phyloP scores from a whole-genome alignment of 2,888 invertebrate genomes.

The Margaritifera margaritifera region DNA sequence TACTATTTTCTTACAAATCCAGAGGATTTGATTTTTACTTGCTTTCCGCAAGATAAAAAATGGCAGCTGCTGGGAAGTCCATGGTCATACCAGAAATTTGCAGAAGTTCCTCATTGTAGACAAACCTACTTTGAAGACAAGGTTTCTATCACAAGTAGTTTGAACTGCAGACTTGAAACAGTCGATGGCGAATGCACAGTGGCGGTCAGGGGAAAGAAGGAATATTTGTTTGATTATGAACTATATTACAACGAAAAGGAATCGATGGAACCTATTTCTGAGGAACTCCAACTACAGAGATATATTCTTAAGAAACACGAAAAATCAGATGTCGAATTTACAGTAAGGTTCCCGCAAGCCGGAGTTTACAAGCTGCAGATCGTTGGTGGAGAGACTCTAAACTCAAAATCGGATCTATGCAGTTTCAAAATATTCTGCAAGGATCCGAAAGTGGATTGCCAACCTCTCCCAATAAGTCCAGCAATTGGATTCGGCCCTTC shows the following conservation, averaged over 20 bases:
- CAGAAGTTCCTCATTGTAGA: constrained; percentile 24
- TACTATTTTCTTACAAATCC: constrained; percentile 36
- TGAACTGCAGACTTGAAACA: constrained; percentile 14
- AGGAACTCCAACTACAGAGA: constrained; percentile 33
- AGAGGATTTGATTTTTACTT: constrained; percentile 22
- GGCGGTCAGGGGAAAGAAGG: constrained; percentile 4
- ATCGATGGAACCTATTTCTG: constrained; percentile 33
- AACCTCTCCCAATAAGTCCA: constrained; percentile 36
- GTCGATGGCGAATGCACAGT: constrained; percentile 23
- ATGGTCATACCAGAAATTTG: constrained; percentile 30
- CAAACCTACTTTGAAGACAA: constrained; percentile 20
- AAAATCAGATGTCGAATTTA: constrained; percentile 29
- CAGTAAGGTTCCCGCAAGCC: constrained; percentile 33
- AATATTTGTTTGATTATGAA: constrained; percentile 28
- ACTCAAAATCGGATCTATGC: constrained; percentile 15
- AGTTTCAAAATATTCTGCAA: constrained; percentile 36
- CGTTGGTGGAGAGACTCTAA: constrained; percentile 19
- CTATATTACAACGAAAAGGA: constrained; percentile 41
- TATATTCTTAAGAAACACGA: constrained; percentile 36
- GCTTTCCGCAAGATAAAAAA: constrained; percentile 15
- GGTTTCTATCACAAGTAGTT: constrained; percentile 20
- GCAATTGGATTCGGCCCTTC: constrained; percentile 43
- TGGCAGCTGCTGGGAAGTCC: constrained; percentile 26
- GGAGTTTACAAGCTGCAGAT: constrained; percentile 42
- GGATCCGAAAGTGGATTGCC: constrained; percentile 31